These are phyloP conservation scores for Apeltes quadracus DNA, from an alignment of 2,113 vertebrate species.

Conservation along the genomic window DNA sequence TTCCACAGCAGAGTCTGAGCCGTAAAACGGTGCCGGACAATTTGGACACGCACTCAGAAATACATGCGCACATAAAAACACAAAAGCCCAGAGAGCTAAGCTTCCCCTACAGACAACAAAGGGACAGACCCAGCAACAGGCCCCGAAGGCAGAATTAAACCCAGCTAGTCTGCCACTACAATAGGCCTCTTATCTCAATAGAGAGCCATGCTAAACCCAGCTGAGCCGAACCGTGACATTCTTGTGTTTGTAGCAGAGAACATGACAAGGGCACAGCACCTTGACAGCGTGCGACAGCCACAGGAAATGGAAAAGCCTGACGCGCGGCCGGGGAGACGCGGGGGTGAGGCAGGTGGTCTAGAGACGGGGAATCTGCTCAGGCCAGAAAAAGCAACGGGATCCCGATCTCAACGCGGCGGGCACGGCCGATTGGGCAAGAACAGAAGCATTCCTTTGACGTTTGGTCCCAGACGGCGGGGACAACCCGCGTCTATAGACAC, in stretches of 20 bases:
- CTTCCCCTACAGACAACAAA: slow-evolving; percentile 67
- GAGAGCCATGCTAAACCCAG: slow-evolving; percentile 29
- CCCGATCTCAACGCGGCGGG: slow-evolving; percentile 13
- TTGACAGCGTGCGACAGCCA: slow-evolving; percentile 25
- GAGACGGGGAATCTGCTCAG: slow-evolving; percentile 57
- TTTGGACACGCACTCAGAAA: slow-evolving; percentile 43
- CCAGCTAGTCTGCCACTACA: slow-evolving; percentile 44
- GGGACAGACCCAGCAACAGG: slow-evolving; percentile 67
- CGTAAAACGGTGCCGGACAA: slow-evolving; percentile 54
- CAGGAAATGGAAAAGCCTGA: slow-evolving; percentile 48
- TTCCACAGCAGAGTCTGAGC: slow-evolving; percentile 28
- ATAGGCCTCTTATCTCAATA: slow-evolving; percentile 49
- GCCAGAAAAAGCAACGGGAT: slow-evolving; percentile 29
- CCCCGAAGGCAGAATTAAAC: slow-evolving; percentile 70
- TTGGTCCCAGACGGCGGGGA: slow-evolving; percentile 29
- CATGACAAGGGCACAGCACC: slow-evolving; percentile 21
- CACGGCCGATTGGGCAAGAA: slow-evolving; percentile 17
- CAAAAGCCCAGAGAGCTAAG: slow-evolving; percentile 52
- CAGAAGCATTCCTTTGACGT: slow-evolving; percentile 17
- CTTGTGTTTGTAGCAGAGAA: slow-evolving; percentile 20
- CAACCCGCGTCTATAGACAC: slow-evolving; percentile 28
- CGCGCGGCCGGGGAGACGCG: slow-evolving; percentile 32
- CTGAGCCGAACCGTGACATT: slow-evolving; percentile 32
- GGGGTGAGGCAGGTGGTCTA: slow-evolving; percentile 61
- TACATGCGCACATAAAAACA: slow-evolving; percentile 47